These are phyloP conservation scores for Enteromius paludinosus DNA, from an alignment of 2,797 vertebrate species.

Conservation along the genomic window DNA sequence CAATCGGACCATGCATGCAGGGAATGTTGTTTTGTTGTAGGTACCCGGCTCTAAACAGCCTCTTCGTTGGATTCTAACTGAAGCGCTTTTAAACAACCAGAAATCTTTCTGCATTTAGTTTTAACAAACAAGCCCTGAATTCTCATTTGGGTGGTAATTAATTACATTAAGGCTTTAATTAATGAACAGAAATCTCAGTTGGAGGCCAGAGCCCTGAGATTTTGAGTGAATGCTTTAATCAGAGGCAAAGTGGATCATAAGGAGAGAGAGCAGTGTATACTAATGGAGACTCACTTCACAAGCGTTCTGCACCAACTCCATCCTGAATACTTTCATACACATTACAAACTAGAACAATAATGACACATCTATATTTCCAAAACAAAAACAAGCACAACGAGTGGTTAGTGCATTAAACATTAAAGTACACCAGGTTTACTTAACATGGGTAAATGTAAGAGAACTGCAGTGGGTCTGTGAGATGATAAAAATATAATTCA, in stretches of 20 bases:
- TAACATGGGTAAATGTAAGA: background rate
- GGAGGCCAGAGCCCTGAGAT: conserved; percentile 63
- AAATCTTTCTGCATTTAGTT: conserved; percentile 55
- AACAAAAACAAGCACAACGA: background rate
- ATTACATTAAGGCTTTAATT: conserved; percentile 66
- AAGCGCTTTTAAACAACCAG: conserved; percentile 46
- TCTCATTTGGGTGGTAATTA: conserved; percentile 65
- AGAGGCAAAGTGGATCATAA: conserved; percentile 62
- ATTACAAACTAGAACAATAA: background rate
- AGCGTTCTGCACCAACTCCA: conserved; percentile 9
- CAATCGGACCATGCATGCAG: background rate
- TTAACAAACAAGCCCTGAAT: conserved; percentile 62
- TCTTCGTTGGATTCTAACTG: conserved; percentile 31
- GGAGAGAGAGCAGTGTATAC: conserved; percentile 57
- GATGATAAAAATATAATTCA: background rate
- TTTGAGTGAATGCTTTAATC: conserved; percentile 64
- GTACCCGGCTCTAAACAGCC: background rate
- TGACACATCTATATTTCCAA: background rate
- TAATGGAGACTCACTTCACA: conserved; percentile 47
- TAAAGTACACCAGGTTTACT: background rate
- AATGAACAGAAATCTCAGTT: conserved; percentile 66
- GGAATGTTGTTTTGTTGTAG: conserved; percentile 3
- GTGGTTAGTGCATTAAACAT: background rate
- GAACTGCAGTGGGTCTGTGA: background rate
- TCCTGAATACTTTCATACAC: conserved; percentile 19